phyloP scores from a whole-genome alignment of 2,888 invertebrate species.

The Papilio demoleus region DNA sequence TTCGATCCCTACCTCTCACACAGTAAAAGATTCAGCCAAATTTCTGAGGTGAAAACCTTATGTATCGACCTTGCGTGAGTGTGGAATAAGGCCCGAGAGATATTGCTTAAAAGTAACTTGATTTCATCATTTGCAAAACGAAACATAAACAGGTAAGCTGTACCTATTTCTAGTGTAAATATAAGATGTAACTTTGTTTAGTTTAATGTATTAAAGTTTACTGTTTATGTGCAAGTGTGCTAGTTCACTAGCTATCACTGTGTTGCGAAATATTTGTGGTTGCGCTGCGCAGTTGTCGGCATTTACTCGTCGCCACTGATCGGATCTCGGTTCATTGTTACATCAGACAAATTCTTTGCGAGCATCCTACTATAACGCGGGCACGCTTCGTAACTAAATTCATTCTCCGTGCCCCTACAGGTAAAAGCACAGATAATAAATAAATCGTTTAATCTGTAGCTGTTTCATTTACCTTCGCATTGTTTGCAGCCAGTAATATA shows the following conservation, averaged over 20 bases:
- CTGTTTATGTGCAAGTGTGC: conserved; percentile 9
- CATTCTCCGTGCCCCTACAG: too few relatives aligned
- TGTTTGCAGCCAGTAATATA: too few relatives aligned
- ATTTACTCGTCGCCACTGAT: conserved; percentile 1
- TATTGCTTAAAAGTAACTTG: background rate
- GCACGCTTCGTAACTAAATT: conserved; percentile 4
- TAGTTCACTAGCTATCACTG: conserved; percentile 3
- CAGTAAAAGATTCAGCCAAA: too few relatives aligned
- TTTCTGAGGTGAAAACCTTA: too few relatives aligned
- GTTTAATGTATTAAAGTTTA: background rate
- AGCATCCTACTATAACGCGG: conserved; percentile 5
- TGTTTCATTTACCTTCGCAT: too few relatives aligned
- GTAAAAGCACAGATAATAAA: too few relatives aligned
- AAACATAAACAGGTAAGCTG: background rate
- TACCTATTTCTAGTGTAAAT: background rate
- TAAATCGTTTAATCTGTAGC: too few relatives aligned
- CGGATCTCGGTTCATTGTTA: conserved; percentile 11
- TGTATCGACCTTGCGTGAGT: too few relatives aligned
- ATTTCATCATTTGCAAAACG: background rate
- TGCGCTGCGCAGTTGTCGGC: conserved; percentile 10
- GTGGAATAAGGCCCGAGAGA: too few relatives aligned
- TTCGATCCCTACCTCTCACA: too few relatives aligned
- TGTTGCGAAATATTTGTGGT: conserved; percentile 16
- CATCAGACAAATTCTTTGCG: conserved; percentile 26
- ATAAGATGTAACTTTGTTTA: background rate